These are phyloP conservation scores for Slavum lentiscoides DNA, from an alignment of 2,888 invertebrate genomes.

Conservation along the genomic window DNA sequence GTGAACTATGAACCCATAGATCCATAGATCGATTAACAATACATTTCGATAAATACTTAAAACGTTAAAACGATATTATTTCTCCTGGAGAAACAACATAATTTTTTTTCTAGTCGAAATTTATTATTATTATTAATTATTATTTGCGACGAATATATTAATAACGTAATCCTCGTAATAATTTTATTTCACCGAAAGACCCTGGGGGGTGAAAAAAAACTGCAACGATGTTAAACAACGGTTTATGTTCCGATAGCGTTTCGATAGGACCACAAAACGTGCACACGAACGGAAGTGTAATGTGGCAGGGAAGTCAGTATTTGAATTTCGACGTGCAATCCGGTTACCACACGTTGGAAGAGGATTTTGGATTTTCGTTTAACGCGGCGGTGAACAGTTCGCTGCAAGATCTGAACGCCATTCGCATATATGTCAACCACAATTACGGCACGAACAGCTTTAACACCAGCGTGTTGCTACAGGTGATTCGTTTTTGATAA, in stretches of 20 bases:
- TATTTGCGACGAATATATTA: too few relatives aligned
- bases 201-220: too few relatives aligned
- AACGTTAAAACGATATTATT: too few relatives aligned
- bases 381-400: conserved; percentile 53
- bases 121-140: too few relatives aligned
- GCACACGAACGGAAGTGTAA: conserved; percentile 53
- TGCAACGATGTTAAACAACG: too few relatives aligned
- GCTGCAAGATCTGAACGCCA: conserved; percentile 54
- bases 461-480: conserved; percentile 60
- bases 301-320: conserved; percentile 53
- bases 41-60: too few relatives aligned
- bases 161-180: too few relatives aligned
- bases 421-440: conserved; percentile 53
- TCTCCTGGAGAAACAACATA: too few relatives aligned
- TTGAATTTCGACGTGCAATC: conserved; percentile 51
- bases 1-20: neutral
- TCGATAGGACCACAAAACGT: conserved; percentile 48
- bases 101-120: too few relatives aligned
- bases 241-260: conserved; percentile 1
- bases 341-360: conserved; percentile 52
- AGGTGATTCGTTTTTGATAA: conserved; percentile 59
- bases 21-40: neutral
- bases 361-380: conserved; percentile 53
- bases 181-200: too few relatives aligned
- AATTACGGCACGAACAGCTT: conserved; percentile 48